Conservation (phyloP, 2,888 invertebrate genomes). For the Meliscaeva auricollis region DNA sequence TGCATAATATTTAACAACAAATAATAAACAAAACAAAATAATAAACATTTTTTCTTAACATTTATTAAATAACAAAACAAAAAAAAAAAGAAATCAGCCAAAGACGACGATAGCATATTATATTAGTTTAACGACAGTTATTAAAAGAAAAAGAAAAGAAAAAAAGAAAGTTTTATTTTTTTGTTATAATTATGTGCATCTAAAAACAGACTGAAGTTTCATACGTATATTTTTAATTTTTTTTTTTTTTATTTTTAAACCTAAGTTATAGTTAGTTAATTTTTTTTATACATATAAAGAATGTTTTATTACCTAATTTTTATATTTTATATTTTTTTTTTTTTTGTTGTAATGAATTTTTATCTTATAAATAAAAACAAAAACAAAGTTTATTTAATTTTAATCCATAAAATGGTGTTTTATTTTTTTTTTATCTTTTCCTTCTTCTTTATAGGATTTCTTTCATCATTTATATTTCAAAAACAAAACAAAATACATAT, state of each 20-base stretch:
- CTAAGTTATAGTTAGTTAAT: conserved; percentile 66
- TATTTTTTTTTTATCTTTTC: conserved; percentile 44
- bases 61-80: not conserved
- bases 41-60: conserved; percentile 49
- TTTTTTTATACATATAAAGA: conserved; percentile 19
- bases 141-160: conserved; percentile 9
- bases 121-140: conserved; percentile 43
- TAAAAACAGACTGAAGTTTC: conserved; percentile 68
- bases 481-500: conserved; percentile 31
- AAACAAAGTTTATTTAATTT: conserved; percentile 48
- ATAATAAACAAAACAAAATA: conserved; percentile 23
- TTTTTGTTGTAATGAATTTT: conserved; percentile 58
- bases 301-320: conserved; percentile 34
- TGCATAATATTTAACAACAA: conserved; percentile 47
- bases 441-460: conserved; percentile 12
- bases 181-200: conserved; percentile 49
- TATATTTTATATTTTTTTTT: conserved; percentile 38
- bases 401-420: conserved; percentile 56
- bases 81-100: conserved; percentile 59
- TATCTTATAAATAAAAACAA: conserved; percentile 47
- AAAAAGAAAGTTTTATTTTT: conserved; percentile 31
- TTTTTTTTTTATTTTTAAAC: conserved; percentile 27
- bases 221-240: conserved; percentile 64
- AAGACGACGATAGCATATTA: conserved; percentile 49
- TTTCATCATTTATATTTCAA: conserved; percentile 26